Percentiles rank a stretch among this genome's conserved stretches.
phyloP scores from a whole-genome alignment of 2,888 invertebrate genomes.

The Steromphala cineraria region DNA sequence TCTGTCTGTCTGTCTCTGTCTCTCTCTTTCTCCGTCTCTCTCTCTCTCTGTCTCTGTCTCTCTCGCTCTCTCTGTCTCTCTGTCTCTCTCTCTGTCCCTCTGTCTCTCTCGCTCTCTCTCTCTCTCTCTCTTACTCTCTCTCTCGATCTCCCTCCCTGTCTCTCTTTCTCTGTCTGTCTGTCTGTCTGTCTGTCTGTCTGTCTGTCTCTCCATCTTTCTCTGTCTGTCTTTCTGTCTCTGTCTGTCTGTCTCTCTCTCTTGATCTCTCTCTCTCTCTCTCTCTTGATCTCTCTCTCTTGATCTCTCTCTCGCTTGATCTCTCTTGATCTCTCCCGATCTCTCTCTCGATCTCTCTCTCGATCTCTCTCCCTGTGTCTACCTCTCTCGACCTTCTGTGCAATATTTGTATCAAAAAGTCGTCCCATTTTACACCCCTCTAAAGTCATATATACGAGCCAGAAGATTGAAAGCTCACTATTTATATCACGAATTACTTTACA shows the following conservation, averaged over 20 bases:
- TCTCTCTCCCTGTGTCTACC: no score
- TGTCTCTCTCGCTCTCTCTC: neutral
- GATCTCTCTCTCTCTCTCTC: constrained; percentile 6
- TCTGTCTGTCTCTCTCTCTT: constrained; percentile 5
- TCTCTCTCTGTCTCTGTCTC: no score
- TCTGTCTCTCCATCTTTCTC: neutral
- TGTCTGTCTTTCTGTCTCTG: neutral
- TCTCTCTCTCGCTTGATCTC: constrained; percentile 12
- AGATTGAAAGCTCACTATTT: no score
- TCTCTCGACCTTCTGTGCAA: no score
- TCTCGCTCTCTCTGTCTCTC: neutral
- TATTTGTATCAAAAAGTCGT: no score
- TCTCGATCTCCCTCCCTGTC: neutral
- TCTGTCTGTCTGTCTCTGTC: no score
- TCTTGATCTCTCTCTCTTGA: neutral
- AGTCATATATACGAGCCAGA: no score
- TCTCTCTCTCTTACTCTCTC: neutral
- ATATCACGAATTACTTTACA: no score
- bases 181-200: neutral
- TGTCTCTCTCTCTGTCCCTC: neutral
- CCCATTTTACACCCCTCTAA: no score
- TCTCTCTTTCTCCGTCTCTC: no score
- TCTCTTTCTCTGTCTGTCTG: neutral
- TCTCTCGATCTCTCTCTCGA: neutral
- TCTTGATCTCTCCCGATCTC: neutral